Evolutionary conservation across 2,888 invertebrate species (phyloP).

Genomic region (Tiphia femorata): DNA sequence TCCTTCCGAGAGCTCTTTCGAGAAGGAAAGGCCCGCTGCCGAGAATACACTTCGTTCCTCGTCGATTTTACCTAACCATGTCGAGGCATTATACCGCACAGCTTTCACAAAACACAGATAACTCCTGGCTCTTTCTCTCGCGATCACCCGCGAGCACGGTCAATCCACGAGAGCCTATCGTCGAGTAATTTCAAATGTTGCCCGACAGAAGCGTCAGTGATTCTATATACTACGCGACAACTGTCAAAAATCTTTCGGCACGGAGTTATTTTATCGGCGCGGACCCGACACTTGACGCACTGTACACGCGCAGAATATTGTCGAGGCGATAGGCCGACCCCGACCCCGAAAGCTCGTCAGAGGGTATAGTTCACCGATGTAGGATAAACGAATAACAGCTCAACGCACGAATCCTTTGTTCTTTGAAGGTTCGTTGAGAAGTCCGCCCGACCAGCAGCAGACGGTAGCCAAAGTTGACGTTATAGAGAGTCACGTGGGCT

Average conservation of each 20-base stretch:
- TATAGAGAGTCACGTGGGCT: slow-evolving; percentile 43
- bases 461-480: slow-evolving; percentile 38
- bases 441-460: slow-evolving; percentile 42
- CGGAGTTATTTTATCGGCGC: too few species aligned
- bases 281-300: too few species aligned
- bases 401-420: slow-evolving; percentile 47
- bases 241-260: too few species aligned
- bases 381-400: slow-evolving; percentile 25
- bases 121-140: too few species aligned
- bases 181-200: too few species aligned
- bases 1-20: neutral
- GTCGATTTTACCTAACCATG: slow-evolving; percentile 20
- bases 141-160: too few species aligned
- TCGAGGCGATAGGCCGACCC: slow-evolving; percentile 4
- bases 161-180: too few species aligned
- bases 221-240: too few species aligned
- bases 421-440: slow-evolving; percentile 31
- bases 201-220: too few species aligned
- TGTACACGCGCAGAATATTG: too few species aligned
- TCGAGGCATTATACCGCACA: too few species aligned
- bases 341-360: neutral
- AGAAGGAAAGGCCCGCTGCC: neutral
- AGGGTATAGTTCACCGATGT: slow-evolving; percentile 2
- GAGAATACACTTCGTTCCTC: neutral
- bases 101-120: too few species aligned